Base-by-base conservation (phyloP, 2,113 vertebrate genomes). In the Montifringilla adamsi region DNA sequence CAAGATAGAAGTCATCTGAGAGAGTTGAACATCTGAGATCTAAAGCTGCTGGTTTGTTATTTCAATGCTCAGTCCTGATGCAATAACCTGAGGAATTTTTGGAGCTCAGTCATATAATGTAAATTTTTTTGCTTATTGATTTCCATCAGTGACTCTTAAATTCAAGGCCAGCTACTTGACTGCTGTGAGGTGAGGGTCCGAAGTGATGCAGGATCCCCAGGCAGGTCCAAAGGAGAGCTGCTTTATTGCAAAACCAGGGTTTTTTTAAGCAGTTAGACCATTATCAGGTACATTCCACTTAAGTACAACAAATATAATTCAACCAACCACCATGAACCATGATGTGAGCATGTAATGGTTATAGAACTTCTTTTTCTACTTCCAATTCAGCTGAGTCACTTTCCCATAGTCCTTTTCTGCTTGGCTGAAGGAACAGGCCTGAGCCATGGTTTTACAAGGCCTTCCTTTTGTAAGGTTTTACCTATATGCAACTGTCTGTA, bases 341-440 rank as follows among this genome's bases (percentile, higher is more conserved):
- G 0, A 43, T n/a, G 37, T 21, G 37, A n/a, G 23, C 46, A 21
- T 0, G 1, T 33, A 50, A 41, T 41, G 13, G 13, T 43, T 17
- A 13, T 16, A 78, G 15, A n/a, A 17, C 11, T 52, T 50, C 6
- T 21, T 43, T 41, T 78, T 10, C 37, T 63, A 13, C 37, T 7
- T 63, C 46, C 30, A 43, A 2, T 63, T 26, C 46, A 63, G 47
- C 37, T 43, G 18, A 33, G 23, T n/a, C 18, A 26, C 22, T 77
- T 41, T 27, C 37, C 46, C 14, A 28, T 11, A n/a, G 18, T 8
- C 30, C 30, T n/a, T 52, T 63, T 10, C 47, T 33, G 2, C 23
- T 62, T 22, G 50, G 59, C 47, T 2, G 2, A 52, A 78, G 37
- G 15, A 22, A 7, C 14, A 43, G 37, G 30, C 23, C 47, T 28